Evolutionary conservation across 2,888 invertebrate genomes (phyloP).

Genomic region (Chymomyza amoena): DNA sequence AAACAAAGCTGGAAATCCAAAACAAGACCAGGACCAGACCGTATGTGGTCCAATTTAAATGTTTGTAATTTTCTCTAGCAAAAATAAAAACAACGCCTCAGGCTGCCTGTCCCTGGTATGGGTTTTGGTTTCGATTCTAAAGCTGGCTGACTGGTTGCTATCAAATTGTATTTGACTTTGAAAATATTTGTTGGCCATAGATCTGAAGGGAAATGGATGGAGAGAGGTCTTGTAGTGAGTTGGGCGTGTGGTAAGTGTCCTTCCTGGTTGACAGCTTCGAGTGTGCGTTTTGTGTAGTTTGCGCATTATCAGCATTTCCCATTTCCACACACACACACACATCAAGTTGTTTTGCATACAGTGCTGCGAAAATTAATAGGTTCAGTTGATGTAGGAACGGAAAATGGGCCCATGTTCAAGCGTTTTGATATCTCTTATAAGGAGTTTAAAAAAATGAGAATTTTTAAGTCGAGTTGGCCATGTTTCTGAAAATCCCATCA

Average conservation of each 20-base stretch:
- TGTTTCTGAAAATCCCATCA: too few relatives aligned
- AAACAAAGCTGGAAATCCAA: slow-evolving; percentile 4
- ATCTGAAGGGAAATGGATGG: not conserved
- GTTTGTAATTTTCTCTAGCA: slow-evolving; percentile 15
- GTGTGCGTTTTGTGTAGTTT: slow-evolving; percentile 36
- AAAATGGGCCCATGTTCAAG: too few relatives aligned
- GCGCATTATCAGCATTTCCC: slow-evolving; percentile 49
- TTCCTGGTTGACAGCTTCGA: slow-evolving; percentile 56
- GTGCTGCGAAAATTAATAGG: not conserved
- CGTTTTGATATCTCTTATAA: too few relatives aligned
- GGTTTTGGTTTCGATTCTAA: slow-evolving; percentile 2
- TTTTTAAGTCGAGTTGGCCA: too few relatives aligned
- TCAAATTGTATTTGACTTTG: slow-evolving; percentile 66
- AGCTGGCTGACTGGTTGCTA: slow-evolving; percentile 25
- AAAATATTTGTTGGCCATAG: slow-evolving; percentile 44
- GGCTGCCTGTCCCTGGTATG: slow-evolving; percentile 26
- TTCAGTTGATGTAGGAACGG: not conserved
- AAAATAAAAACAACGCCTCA: slow-evolving; percentile 10
- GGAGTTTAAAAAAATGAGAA: too few relatives aligned
- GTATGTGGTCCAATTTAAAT: slow-evolving; percentile 49
- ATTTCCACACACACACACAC: slow-evolving; percentile 8
- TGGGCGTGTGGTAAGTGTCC: slow-evolving; percentile 37
- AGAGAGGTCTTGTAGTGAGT: slow-evolving; percentile 2
- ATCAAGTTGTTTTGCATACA: not conserved
- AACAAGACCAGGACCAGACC: slow-evolving; percentile 25